Conservation (phyloP, 1,140 invertebrate genomes). For the Drosophila oshimai region DNA sequence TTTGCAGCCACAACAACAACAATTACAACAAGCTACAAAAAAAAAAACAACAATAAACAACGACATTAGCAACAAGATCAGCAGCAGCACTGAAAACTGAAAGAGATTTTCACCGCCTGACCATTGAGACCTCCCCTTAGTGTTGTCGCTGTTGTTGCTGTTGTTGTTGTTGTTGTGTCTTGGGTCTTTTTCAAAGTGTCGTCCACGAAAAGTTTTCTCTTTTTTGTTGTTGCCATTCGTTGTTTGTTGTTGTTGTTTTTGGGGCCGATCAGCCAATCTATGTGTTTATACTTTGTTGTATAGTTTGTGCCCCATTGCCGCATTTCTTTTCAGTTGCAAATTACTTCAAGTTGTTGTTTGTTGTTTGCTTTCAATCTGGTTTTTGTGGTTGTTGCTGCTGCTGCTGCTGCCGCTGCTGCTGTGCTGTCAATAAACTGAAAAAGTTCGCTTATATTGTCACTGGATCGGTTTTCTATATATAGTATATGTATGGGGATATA, state of each 20-base stretch:
- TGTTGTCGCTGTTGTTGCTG: neutral
- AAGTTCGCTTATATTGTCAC: constrained; percentile 37
- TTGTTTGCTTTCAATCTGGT: constrained; percentile 56
- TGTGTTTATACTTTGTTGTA: constrained; percentile 42
- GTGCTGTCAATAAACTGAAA: constrained; percentile 65
- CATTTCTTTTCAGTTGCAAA: constrained; percentile 76
- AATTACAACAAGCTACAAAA: neutral
- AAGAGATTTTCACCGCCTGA: constrained; percentile 42
- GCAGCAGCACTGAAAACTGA: neutral
- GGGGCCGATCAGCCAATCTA: constrained; percentile 31
- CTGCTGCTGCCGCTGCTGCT: constrained; percentile 13
- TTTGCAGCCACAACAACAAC: neutral
- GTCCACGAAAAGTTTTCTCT: constrained; percentile 70
- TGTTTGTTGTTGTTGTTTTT: constrained; percentile 6
- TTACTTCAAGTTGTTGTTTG: constrained; percentile 65
- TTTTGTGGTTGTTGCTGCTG: constrained; percentile 33
- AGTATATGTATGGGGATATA: neutral
- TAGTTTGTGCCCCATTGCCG: constrained; percentile 48
- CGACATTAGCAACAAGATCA: constrained; percentile 21
- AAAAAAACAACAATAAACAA: neutral
- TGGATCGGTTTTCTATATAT: neutral
- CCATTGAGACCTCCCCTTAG: constrained; percentile 36
- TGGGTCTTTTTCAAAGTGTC: constrained; percentile 59
- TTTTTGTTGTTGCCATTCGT: constrained; percentile 24
- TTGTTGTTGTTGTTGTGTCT: neutral